Conservation (phyloP, 2,888 invertebrate species). For the Rapana venosa region DNA sequence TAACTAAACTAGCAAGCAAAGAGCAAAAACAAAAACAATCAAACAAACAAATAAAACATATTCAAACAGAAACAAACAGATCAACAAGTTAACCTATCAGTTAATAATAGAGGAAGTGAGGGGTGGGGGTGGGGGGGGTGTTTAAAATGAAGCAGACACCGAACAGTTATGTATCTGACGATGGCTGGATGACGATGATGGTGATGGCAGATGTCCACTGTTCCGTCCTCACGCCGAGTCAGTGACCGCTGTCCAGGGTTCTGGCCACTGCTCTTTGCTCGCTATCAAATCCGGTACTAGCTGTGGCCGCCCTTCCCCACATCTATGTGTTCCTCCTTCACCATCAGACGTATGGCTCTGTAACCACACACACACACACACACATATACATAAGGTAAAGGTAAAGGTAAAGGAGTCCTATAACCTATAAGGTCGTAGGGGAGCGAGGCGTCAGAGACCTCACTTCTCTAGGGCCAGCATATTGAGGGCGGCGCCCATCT, state of each 20-base stretch:
- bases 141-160: not conserved
- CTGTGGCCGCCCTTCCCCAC: constrained; percentile 2
- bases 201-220: no score
- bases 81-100: not conserved
- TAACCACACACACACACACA: not conserved
- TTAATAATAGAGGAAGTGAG: not conserved
- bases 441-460: no score
- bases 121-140: not conserved
- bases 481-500: no score
- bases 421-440: no score
- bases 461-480: no score
- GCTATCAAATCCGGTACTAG: not conserved
- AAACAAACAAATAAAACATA: not conserved
- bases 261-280: not conserved
- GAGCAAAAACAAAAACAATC: no score
- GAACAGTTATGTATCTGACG: no score
- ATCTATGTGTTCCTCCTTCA: not conserved
- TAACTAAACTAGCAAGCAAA: no score
- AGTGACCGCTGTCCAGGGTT: not conserved
- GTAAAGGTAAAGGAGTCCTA: no score
- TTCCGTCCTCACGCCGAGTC: no score
- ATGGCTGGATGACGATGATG: no score
- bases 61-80: not conserved
- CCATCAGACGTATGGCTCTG: constrained; percentile 12
- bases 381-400: no score